Evolutionary conservation across 2,113 vertebrate genomes (phyloP).

Genomic region (Nettapus auritus): DNA sequence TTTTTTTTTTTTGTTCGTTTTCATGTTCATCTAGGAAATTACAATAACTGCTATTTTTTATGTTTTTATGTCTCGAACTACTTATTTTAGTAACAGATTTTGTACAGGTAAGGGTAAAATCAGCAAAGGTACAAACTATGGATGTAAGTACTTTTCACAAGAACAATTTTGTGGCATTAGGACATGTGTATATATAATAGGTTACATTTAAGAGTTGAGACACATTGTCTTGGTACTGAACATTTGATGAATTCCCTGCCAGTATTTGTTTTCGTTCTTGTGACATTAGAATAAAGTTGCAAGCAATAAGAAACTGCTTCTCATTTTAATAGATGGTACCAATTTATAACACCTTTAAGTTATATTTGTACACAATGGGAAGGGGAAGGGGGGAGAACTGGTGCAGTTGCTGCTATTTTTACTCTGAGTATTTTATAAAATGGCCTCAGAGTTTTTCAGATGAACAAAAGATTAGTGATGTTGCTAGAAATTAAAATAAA

Average conservation of each 20-base stretch:
- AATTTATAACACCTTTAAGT: not conserved
- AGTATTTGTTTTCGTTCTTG: not conserved
- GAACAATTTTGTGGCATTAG: not conserved
- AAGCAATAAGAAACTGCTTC: not conserved
- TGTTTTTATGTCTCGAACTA: not conserved
- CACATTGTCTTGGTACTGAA: not conserved
- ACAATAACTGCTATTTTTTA: not conserved
- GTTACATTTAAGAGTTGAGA: not conserved
- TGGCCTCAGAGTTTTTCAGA: not conserved
- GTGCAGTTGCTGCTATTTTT: not conserved
- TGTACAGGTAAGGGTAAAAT: not conserved
- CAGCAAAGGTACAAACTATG: not conserved
- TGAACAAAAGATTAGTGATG: not conserved
- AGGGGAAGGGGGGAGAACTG: too few relatives aligned
- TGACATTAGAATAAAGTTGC: conserved; percentile 19
- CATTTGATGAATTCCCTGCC: not conserved
- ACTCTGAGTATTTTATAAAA: not conserved
- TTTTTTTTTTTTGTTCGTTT: not conserved
- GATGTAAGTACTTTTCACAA: not conserved
- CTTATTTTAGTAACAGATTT: not conserved
- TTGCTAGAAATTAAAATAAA: not conserved
- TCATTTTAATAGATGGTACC: not conserved
- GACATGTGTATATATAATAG: not conserved
- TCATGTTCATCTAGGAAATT: not conserved
- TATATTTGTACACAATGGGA: not conserved